Evolutionary conservation across 2,888 invertebrate species (phyloP), one percentile per base, ranked within the genome.

Genomic region (Cephus sareptanus): DNA sequence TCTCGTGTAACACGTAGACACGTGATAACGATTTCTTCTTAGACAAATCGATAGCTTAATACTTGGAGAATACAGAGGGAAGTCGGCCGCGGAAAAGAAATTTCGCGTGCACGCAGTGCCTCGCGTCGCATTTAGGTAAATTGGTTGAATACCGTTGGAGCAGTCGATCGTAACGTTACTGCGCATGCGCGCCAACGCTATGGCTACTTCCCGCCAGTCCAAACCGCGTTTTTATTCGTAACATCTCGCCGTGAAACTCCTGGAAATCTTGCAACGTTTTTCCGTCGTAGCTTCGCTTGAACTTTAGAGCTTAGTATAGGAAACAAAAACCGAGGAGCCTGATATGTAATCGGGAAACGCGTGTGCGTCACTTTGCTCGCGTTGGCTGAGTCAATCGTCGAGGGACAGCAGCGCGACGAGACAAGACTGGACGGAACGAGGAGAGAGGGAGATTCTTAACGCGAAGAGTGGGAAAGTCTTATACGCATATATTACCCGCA

Each of bases 311-410:
- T 56, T 56, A 23, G 23, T 23, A 12, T 56, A n/a, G 15, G 75
- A 12, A 76, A 78, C 82, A 76, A 79, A 80, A 80, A 83, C 75
- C 35, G 15, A 6, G 9, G 69, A 34, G 11, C n/a, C 69, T 68
- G 82, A 82, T 82, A 85, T 85, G 77, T 77, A 80, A 82, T 74
- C 80, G 77, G 77, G 77, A 81, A 83, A 75, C 73, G 75, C 33
- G 75, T 74, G 69, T 82, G 81, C 77, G 83, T 85, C 84, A 84
- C 83, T 56, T 2, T 79, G 70, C 81, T 83, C 80, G 77, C 78
- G 78, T 76, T 74, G 81, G 80, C 79, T 85, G 82, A 82, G 79
- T 84, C 85, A 82, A 83, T 82, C 37, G 34, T 23, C 68, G 73
- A 37, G 34, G 15, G 73, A 34, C 34, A 15, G 13, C 34, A 34